Evolutionary conservation across 1,140 invertebrate species (phyloP).

Genomic region (Drosophila sproati): DNA sequence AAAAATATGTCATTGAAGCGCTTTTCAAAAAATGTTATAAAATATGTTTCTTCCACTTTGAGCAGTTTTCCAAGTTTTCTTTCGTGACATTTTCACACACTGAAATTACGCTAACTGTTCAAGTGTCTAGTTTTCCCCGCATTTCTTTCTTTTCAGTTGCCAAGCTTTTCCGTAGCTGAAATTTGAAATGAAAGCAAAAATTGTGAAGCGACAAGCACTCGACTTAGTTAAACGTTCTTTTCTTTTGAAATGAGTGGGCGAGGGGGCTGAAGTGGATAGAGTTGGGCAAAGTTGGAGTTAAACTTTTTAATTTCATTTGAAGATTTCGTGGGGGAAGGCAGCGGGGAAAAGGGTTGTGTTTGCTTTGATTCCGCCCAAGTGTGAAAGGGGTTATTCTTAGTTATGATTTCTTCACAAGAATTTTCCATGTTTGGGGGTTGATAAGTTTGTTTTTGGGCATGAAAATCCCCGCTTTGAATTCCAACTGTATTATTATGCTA

Average conservation of each 20-base stretch:
- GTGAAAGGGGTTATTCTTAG: constrained; percentile 15
- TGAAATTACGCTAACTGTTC: constrained; percentile 33
- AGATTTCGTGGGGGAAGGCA: constrained; percentile 25
- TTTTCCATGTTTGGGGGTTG: too few species aligned
- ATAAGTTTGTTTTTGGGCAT: too few species aligned
- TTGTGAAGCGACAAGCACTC: constrained; percentile 21
- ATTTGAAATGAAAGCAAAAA: constrained; percentile 46
- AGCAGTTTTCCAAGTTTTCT: not conserved
- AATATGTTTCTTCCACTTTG: constrained; percentile 1
- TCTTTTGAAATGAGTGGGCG: not conserved
- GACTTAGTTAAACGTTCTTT: constrained; percentile 47
- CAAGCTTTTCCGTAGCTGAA: constrained; percentile 29
- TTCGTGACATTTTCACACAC: constrained; percentile 31
- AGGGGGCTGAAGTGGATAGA: not conserved
- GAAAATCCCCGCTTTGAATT: too few species aligned
- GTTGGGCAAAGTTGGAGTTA: constrained; percentile 40
- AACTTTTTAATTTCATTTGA: constrained; percentile 76
- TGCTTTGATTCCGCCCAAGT: not conserved
- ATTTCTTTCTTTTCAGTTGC: constrained; percentile 19
- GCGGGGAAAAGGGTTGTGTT: constrained; percentile 1
- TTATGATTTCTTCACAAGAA: constrained; percentile 37
- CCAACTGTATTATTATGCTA: too few species aligned
- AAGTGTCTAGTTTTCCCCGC: constrained; percentile 11
- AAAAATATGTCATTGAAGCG: not conserved
- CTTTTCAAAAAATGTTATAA: not conserved